These are phyloP conservation scores for Aspiorhynchus laticeps DNA, from an alignment of 2,113 vertebrate species.

Conservation along the genomic window DNA sequence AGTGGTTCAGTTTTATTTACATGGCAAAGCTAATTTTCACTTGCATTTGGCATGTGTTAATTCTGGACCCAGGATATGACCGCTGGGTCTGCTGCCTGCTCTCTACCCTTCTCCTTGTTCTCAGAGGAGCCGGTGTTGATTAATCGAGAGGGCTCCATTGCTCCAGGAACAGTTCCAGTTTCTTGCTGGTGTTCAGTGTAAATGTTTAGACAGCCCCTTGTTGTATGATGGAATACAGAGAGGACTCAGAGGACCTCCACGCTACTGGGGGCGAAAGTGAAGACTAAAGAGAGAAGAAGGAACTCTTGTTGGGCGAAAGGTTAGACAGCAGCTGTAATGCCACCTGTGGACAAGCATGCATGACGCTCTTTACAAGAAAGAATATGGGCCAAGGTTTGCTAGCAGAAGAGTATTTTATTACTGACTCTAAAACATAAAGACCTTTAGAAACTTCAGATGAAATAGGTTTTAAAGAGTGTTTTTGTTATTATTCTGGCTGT, in stretches of 20 bases:
- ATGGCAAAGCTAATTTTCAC: not conserved
- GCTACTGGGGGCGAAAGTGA: not conserved
- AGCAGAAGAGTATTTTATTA: not conserved
- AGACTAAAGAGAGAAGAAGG: constrained; percentile 1
- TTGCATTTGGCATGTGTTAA: constrained; percentile 10
- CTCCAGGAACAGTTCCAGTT: constrained; percentile 49
- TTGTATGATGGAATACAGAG: constrained; percentile 46
- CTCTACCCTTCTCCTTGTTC: not conserved
- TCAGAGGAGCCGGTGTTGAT: constrained; percentile 50
- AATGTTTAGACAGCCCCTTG: constrained; percentile 59
- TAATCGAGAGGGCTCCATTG: constrained; percentile 53
- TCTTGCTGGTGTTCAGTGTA: constrained; percentile 32
- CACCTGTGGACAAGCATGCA: not conserved
- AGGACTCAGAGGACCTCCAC: not conserved
- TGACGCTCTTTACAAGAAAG: not conserved
- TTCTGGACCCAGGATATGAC: constrained; percentile 34
- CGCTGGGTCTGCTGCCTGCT: not conserved
- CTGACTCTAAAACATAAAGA: not conserved
- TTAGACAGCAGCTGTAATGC: constrained; percentile 3
- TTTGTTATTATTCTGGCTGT: not conserved
- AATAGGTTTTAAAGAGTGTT: not conserved
- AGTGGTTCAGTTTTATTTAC: constrained; percentile 1
- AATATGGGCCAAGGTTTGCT: not conserved
- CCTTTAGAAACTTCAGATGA: constrained; percentile 13
- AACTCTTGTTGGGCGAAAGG: not conserved